A percentile compares a stretch with the other conserved stretches of the same genome.
Evolutionary conservation across 1,140 invertebrate genomes (phyloP).

Genomic region (Xylocopa sonorina): DNA sequence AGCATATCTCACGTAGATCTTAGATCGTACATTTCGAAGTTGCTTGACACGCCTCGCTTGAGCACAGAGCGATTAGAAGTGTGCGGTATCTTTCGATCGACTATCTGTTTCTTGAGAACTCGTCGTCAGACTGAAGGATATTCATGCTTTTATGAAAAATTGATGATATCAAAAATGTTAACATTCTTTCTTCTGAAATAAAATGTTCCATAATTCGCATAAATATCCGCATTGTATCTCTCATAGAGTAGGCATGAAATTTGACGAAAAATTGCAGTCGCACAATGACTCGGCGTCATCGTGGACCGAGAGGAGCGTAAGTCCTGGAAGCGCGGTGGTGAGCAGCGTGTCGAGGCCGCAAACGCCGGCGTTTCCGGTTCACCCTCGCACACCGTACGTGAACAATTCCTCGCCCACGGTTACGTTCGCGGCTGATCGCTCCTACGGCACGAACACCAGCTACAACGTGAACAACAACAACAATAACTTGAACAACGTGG

Average conservation of each 20-base stretch:
- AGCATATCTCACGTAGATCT: neutral
- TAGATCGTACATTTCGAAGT: constrained; percentile 24
- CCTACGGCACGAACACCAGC: constrained; percentile 72
- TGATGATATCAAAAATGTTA: too few species aligned
- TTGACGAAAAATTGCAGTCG: constrained; percentile 77
- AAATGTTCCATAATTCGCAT: too few species aligned
- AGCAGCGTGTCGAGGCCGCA: constrained; percentile 86
- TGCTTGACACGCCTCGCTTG: constrained; percentile 46
- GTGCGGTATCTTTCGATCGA: neutral
- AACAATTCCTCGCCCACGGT: constrained; percentile 85
- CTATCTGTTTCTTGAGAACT: too few species aligned
- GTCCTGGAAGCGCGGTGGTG: constrained; percentile 81
- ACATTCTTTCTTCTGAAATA: too few species aligned
- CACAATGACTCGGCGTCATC: constrained; percentile 86
- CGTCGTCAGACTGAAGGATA: too few species aligned
- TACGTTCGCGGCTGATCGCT: constrained; percentile 80
- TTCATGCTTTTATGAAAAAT: too few species aligned
- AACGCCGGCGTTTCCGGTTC: constrained; percentile 94
- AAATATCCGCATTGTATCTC: too few species aligned
- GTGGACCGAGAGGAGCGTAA: constrained; percentile 84
- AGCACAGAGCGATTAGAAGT: constrained; percentile 13
- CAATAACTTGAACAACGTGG: constrained; percentile 69
- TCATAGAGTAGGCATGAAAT: neutral
- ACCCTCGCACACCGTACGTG: constrained; percentile 92
- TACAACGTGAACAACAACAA: constrained; percentile 71